Conservation (phyloP, 1,140 invertebrate genomes). For the Drosophila elegans region DNA sequence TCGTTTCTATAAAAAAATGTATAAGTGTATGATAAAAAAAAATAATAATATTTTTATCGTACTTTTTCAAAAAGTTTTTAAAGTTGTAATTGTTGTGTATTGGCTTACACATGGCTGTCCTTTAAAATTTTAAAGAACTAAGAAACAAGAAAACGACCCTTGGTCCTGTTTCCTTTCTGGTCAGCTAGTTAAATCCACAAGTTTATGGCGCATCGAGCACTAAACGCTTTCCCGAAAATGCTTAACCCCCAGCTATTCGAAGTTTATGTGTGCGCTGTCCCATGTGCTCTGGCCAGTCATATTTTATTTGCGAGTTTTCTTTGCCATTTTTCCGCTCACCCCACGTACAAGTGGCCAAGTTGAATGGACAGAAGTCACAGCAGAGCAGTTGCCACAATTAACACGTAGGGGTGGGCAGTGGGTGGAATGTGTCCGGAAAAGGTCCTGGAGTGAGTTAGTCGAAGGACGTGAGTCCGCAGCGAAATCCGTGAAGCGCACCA, state of each 20-base stretch:
- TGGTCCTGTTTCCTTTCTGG: background rate
- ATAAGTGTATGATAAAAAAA: too few species aligned
- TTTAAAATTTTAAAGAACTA: too few species aligned
- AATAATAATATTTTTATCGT: too few species aligned
- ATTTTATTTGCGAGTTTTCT: slow-evolving; percentile 45
- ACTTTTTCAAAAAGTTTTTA: too few species aligned
- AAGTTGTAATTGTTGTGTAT: too few species aligned
- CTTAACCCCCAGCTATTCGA: slow-evolving; percentile 12
- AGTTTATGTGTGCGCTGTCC: slow-evolving; percentile 39
- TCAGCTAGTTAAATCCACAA: slow-evolving; percentile 40
- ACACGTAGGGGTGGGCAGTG: slow-evolving; percentile 16
- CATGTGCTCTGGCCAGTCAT: slow-evolving; percentile 47
- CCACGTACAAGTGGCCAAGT: slow-evolving; percentile 39
- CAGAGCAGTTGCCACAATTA: slow-evolving; percentile 51
- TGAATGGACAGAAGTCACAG: slow-evolving; percentile 46
- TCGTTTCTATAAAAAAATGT: too few species aligned
- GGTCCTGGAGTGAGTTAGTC: slow-evolving; percentile 16
- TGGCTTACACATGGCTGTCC: too few species aligned
- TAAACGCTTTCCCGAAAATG: slow-evolving; percentile 32
- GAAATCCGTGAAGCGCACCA: slow-evolving; percentile 61
- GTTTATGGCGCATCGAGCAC: slow-evolving; percentile 51
- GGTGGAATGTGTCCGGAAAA: background rate
- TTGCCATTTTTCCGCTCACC: slow-evolving; percentile 11
- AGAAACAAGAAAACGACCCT: too few species aligned
- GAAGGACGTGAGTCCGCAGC: slow-evolving; percentile 44